phyloP scores from a whole-genome alignment of 2,888 invertebrate species.

The Drosophila affinis region DNA sequence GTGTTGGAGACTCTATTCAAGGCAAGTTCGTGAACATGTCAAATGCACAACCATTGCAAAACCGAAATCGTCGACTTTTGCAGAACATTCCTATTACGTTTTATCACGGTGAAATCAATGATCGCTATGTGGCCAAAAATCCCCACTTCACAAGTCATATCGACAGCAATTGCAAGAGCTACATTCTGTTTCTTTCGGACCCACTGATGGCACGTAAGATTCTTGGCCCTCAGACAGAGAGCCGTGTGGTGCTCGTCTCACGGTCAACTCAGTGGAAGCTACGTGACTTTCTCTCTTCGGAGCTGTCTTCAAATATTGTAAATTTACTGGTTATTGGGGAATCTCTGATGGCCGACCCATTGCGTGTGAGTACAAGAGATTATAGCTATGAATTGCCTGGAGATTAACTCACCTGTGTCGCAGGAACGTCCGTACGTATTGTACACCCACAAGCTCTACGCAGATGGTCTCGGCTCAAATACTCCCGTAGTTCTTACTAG shows the following conservation, averaged over 20 bases:
- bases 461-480: slow-evolving; percentile 90
- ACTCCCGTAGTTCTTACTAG: slow-evolving; percentile 88
- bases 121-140: slow-evolving; percentile 84
- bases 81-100: slow-evolving; percentile 85
- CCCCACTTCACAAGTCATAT: slow-evolving; percentile 73
- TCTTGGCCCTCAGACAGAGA: slow-evolving; percentile 86
- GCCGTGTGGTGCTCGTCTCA: slow-evolving; percentile 88
- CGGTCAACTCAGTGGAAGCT: slow-evolving; percentile 90
- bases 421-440: slow-evolving; percentile 89
- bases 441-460: slow-evolving; percentile 90
- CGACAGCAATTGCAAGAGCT: slow-evolving; percentile 86
- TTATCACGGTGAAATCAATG: slow-evolving; percentile 87
- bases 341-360: slow-evolving; percentile 85
- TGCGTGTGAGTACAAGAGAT: slow-evolving; percentile 82
- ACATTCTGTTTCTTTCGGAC: slow-evolving; percentile 88
- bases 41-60: not conserved
- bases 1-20: slow-evolving; percentile 86
- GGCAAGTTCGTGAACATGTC: slow-evolving; percentile 50
- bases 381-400: not conserved
- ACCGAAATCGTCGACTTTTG: slow-evolving; percentile 1
- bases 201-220: slow-evolving; percentile 86
- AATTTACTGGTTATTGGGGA: slow-evolving; percentile 89
- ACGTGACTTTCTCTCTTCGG: slow-evolving; percentile 87
- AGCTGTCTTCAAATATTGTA: slow-evolving; percentile 87
- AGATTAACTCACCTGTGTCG: not conserved